Percentiles rank a stretch among this genome's conserved stretches.
phyloP scores from a whole-genome alignment of 2,888 invertebrate genomes.

The Phengaris arion region DNA sequence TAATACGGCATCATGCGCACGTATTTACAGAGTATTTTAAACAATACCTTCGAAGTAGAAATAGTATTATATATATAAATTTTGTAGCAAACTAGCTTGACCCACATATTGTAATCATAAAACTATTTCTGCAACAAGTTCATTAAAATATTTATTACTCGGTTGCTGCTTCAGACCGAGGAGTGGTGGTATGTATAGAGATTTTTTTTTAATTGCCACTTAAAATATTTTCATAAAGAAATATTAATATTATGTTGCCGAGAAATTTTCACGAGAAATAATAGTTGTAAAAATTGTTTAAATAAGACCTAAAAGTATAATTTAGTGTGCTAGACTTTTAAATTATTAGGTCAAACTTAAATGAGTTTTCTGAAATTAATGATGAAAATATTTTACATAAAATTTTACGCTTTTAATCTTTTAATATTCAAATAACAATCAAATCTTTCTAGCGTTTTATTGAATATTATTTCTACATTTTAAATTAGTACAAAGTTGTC shows the following conservation, averaged over 20 bases:
- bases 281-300: slow-evolving; percentile 11
- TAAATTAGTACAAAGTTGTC: not conserved
- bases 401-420: not conserved
- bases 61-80: no score
- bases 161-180: not conserved
- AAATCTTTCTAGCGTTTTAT: not conserved
- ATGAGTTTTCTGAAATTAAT: not conserved
- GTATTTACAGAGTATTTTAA: no score
- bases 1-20: no score
- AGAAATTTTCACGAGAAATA: slow-evolving; percentile 3
- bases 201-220: slow-evolving; percentile 5
- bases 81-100: not conserved
- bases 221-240: not conserved
- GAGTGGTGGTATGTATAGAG: not conserved
- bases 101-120: not conserved
- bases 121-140: slow-evolving; percentile 10
- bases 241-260: not conserved
- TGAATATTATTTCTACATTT: not conserved
- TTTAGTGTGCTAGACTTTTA: slow-evolving; percentile 5
- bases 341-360: slow-evolving; percentile 11
- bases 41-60: no score
- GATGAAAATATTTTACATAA: slow-evolving; percentile 14
- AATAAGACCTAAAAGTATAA: not conserved
- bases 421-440: not conserved
- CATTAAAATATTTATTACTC: slow-evolving; percentile 8